Evolutionary conservation across 1,140 invertebrate genomes (phyloP).

Genomic region (Drosophila dunni): DNA sequence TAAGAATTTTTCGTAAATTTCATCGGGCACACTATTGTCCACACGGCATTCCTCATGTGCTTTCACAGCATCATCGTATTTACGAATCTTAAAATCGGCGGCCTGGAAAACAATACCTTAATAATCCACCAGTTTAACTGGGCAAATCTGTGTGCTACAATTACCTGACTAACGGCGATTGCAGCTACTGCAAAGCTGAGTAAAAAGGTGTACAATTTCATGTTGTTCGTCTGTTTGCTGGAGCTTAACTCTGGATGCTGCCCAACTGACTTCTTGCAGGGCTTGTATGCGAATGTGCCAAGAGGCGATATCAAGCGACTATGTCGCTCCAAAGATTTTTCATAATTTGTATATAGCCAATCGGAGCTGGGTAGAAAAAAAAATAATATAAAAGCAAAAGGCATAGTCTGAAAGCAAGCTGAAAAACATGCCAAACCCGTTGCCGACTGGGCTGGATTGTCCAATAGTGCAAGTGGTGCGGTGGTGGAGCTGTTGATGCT

Average conservation of each 20-base stretch:
- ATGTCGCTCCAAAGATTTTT: conserved; percentile 62
- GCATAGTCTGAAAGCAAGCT: conserved; percentile 14
- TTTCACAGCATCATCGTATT: conserved; percentile 61
- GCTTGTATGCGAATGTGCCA: conserved; percentile 67
- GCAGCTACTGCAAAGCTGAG: conserved; percentile 46
- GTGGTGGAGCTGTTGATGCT: conserved; percentile 32
- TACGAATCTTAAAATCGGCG: conserved; percentile 70
- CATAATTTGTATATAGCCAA: conserved; percentile 67
- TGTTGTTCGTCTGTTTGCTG: conserved; percentile 23
- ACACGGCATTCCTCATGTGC: conserved; percentile 75
- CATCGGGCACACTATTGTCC: conserved; percentile 66
- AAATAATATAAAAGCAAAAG: conserved; percentile 5
- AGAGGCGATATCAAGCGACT: conserved; percentile 50
- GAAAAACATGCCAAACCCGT: conserved; percentile 75
- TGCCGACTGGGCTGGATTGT: conserved; percentile 42
- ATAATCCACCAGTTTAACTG: neutral
- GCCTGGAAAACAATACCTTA: conserved; percentile 39
- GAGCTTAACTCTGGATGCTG: conserved; percentile 8
- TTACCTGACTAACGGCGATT: conserved; percentile 57
- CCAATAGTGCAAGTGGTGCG: conserved; percentile 34
- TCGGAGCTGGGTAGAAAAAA: conserved; percentile 31
- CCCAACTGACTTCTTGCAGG: conserved; percentile 57
- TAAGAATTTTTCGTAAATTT: conserved; percentile 74
- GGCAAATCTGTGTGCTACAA: conserved; percentile 25
- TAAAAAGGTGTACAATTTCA: conserved; percentile 61